A percentile compares a stretch with the other conserved stretches of the same genome.
Evolutionary conservation across 2,888 invertebrate genomes (phyloP).

Genomic region (Hydriomena furcata): DNA sequence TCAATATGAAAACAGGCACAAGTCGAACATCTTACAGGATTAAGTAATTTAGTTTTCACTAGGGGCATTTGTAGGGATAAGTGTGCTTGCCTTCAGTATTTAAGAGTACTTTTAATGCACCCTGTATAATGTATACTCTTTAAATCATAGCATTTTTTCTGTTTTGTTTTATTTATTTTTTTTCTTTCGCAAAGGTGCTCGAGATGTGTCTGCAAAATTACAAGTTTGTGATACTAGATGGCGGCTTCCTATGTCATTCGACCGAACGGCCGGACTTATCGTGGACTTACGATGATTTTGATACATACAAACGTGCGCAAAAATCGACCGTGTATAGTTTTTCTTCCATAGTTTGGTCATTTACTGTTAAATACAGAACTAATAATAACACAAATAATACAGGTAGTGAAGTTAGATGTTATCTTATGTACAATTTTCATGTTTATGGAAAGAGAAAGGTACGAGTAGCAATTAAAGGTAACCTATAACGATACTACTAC

Average conservation of each 20-base stretch:
- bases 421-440: neutral
- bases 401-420: neutral
- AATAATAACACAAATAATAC: neutral
- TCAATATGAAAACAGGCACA: too few species aligned
- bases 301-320: neutral
- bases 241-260: slow-evolving; percentile 44
- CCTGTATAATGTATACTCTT: too few species aligned
- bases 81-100: too few species aligned
- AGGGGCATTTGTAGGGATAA: too few species aligned
- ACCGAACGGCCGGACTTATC: neutral
- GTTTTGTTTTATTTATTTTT: slow-evolving; percentile 4
- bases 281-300: slow-evolving; percentile 13
- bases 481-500: too few species aligned
- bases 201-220: slow-evolving; percentile 87
- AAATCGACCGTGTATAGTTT: neutral
- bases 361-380: neutral
- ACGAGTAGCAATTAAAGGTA: too few species aligned
- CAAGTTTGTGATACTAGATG: slow-evolving; percentile 84
- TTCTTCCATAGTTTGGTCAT: slow-evolving; percentile 1
- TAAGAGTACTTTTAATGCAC: too few species aligned
- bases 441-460: neutral
- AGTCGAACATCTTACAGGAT: too few species aligned
- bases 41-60: too few species aligned
- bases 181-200: slow-evolving; percentile 78
- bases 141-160: too few species aligned